These are phyloP conservation scores for Carettochelys insculpta DNA, from an alignment of 2,113 vertebrate genomes.

Conservation along the genomic window DNA sequence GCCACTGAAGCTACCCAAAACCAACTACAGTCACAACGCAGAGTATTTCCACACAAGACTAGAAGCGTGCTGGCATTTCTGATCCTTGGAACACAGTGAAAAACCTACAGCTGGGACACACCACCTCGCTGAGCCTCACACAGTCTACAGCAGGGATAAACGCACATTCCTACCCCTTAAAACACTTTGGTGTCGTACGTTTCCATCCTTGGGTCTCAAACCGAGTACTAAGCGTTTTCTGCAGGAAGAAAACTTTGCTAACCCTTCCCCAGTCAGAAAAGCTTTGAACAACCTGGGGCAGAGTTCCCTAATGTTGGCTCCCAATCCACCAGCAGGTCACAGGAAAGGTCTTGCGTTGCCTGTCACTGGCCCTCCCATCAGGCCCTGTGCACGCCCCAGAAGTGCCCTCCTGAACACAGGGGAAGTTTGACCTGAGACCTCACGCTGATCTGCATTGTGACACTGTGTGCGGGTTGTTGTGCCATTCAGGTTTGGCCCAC, in stretches of 20 bases:
- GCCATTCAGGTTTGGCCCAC: not conserved
- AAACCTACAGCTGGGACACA: too few relatives aligned
- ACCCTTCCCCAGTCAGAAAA: not conserved
- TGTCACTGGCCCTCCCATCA: not conserved
- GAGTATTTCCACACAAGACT: not conserved
- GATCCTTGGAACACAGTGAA: not conserved
- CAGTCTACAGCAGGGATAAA: too few relatives aligned
- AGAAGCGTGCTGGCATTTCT: not conserved
- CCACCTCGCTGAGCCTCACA: not conserved
- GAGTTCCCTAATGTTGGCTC: not conserved
- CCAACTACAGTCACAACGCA: not conserved
- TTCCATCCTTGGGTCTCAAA: too few relatives aligned
- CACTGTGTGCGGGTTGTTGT: not conserved
- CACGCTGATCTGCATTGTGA: not conserved
- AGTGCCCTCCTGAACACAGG: not conserved
- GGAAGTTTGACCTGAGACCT: not conserved
- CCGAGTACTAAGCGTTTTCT: too few relatives aligned
- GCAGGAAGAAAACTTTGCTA: not conserved
- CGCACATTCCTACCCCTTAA: too few relatives aligned
- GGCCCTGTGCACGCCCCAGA: not conserved
- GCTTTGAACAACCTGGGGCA: not conserved
- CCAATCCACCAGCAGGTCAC: not conserved
- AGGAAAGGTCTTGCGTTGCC: not conserved
- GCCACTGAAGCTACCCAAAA: not conserved
- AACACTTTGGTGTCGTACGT: too few relatives aligned